A percentile compares a stretch with the other conserved stretches of the same genome.
phyloP scores from a whole-genome alignment of 2,888 invertebrate species.

The Thecophora atra region DNA sequence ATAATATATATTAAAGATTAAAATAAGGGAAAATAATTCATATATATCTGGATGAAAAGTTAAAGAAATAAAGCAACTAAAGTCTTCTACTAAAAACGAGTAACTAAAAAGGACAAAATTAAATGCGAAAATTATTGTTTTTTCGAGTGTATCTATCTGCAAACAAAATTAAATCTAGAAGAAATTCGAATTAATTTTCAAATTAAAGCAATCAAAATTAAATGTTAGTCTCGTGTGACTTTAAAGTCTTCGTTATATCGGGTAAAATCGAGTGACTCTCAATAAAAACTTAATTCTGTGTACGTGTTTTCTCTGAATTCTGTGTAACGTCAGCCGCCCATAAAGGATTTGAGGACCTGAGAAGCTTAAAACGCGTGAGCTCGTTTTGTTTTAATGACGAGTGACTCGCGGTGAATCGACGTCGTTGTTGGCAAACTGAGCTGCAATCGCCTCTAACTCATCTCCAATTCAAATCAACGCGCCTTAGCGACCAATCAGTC shows the following conservation, averaged over 20 bases:
- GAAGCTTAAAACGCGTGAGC: no score
- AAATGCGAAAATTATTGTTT: neutral
- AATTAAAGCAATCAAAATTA: constrained; percentile 12
- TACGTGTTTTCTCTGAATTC: constrained; percentile 23
- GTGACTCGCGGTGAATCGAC: no score
- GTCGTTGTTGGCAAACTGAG: no score
- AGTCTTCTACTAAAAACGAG: constrained; percentile 26
- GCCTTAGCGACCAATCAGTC: constrained; percentile 23
- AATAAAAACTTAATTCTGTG: constrained; percentile 11
- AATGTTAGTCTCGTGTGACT: no score
- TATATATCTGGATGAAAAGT: constrained; percentile 39
- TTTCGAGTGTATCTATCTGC: neutral
- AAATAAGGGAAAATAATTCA: constrained; percentile 40
- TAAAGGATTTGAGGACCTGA: neutral
- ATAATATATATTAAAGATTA: constrained; percentile 36
- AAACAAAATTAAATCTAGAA: no score
- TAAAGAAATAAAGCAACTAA: constrained; percentile 42
- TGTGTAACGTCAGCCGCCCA: constrained; percentile 63
- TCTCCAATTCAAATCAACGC: constrained; percentile 38
- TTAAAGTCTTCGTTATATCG: neutral
- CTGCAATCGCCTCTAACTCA: neutral
- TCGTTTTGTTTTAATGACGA: no score
- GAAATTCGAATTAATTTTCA: constrained; percentile 36
- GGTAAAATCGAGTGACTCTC: neutral
- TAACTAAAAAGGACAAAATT: constrained; percentile 30